Evolutionary conservation across 2,113 vertebrate genomes (phyloP).

Genomic region (Sisor rabdophorus): DNA sequence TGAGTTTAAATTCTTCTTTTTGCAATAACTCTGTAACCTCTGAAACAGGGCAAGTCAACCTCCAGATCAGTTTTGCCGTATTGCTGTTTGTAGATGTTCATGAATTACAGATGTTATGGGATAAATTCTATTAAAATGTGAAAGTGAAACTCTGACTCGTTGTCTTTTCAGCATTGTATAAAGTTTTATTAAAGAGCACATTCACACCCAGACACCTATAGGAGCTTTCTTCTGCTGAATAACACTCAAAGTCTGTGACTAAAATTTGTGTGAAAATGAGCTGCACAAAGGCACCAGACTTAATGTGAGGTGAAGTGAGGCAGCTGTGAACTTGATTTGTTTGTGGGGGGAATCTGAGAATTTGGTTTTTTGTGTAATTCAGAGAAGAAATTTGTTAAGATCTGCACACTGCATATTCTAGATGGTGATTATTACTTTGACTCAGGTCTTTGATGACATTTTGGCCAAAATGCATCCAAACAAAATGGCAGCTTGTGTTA

Average conservation of each 20-base stretch:
- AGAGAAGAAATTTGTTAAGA: background rate
- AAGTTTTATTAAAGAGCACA: background rate
- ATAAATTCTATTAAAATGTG: slow-evolving; percentile 55
- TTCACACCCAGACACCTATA: background rate
- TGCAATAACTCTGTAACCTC: slow-evolving; percentile 49
- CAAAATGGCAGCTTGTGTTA: background rate
- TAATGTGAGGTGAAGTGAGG: background rate
- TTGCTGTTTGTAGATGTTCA: slow-evolving; percentile 49
- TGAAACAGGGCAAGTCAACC: slow-evolving; percentile 20
- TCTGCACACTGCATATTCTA: background rate
- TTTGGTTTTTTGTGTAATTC: background rate
- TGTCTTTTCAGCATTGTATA: background rate
- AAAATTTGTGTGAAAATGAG: background rate
- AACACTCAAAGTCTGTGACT: background rate
- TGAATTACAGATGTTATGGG: slow-evolving; percentile 45
- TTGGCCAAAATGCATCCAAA: background rate
- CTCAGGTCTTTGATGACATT: background rate
- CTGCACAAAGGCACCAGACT: background rate
- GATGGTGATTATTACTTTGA: background rate
- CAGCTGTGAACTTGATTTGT: background rate
- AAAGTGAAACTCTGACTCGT: slow-evolving; percentile 34
- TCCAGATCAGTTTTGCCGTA: slow-evolving; percentile 25
- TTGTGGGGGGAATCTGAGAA: background rate
- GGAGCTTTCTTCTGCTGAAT: background rate
- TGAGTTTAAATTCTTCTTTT: slow-evolving; percentile 31